Base-by-base conservation (phyloP, 2,797 vertebrate genomes). In the Centroberyx gerrardi region DNA sequence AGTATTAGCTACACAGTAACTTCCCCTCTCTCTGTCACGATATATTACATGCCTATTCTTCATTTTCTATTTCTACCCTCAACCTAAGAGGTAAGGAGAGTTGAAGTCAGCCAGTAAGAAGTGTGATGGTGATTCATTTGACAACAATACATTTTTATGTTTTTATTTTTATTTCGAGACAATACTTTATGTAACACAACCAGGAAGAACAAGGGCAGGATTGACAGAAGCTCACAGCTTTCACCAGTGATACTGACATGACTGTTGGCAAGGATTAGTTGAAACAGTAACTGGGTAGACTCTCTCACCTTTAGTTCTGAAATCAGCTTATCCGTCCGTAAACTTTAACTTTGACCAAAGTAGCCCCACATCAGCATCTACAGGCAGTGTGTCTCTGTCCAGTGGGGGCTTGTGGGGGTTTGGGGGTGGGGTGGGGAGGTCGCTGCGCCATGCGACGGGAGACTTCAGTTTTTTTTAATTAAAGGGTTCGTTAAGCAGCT, bases 401-500 rank as follows among this genome's bases (percentile, higher is more conserved):
- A 17, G 22, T 42, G 44, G 46, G 31, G 64, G 59, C 60, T 48
- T 31, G 22, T 54, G 52, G 63, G 42, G 40, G 22, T 22, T 22
- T 22, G 38, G 40, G 40, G 8, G 42, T 14, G 63, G 42, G 29
- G 44, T 62, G 68, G 66, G 44, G 62, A 65, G 62, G 63, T 56
- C 53, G 33, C 54, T 61, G 72, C 22, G 9, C 38, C 48, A 62
- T 15, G 61, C 31, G 28, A 76, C 36, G 68, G 69, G 60, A 69
- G 49, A 76, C 75, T 86, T 81, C 67, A 73, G 72, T 79, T 82
- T 76, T 68, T 85, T 75, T 86, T 82, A 80, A 89, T 89, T 81
- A 88, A 80, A 52, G 62, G 76, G 63, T 80, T 85, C 46, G 51
- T 85, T 88, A 87, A 88, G 87, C 74, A 79, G 82, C 86, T 89